Evolutionary conservation across 2,888 invertebrate genomes (phyloP).

Genomic region (Drosophila kambysellisi): DNA sequence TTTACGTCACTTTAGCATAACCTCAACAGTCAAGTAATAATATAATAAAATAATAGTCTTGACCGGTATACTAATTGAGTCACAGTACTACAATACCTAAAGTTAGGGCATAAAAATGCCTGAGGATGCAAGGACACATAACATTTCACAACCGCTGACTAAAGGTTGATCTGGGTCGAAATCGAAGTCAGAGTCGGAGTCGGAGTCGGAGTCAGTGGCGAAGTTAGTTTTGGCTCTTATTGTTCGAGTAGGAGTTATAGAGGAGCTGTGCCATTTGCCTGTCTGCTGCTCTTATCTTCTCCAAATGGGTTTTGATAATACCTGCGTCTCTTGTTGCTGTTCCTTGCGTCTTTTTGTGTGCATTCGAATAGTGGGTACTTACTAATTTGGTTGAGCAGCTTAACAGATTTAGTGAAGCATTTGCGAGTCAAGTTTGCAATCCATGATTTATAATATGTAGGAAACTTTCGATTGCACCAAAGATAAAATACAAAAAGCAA

Average conservation of each 20-base stretch:
- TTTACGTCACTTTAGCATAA: neutral
- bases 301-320: slow-evolving; percentile 48
- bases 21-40: neutral
- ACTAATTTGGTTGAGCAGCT: neutral
- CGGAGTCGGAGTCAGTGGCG: neutral
- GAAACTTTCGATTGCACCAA: neutral
- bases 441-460: neutral
- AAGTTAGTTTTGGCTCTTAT: slow-evolving; percentile 9
- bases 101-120: slow-evolving; percentile 16
- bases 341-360: slow-evolving; percentile 12
- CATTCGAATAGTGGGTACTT: neutral
- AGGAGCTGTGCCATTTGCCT: slow-evolving; percentile 19
- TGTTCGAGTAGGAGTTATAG: neutral
- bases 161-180: slow-evolving; percentile 29
- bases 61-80: neutral
- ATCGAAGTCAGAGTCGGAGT: slow-evolving; percentile 2
- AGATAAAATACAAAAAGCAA: neutral
- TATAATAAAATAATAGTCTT: neutral
- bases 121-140: neutral
- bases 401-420: neutral
- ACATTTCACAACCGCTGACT: slow-evolving; percentile 7
- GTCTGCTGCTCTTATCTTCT: slow-evolving; percentile 37
- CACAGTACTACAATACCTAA: neutral
- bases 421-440: neutral
- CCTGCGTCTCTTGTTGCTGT: slow-evolving; percentile 25